phyloP scores from a whole-genome alignment of 1,140 invertebrate species.

The Apolygus lucorum region DNA sequence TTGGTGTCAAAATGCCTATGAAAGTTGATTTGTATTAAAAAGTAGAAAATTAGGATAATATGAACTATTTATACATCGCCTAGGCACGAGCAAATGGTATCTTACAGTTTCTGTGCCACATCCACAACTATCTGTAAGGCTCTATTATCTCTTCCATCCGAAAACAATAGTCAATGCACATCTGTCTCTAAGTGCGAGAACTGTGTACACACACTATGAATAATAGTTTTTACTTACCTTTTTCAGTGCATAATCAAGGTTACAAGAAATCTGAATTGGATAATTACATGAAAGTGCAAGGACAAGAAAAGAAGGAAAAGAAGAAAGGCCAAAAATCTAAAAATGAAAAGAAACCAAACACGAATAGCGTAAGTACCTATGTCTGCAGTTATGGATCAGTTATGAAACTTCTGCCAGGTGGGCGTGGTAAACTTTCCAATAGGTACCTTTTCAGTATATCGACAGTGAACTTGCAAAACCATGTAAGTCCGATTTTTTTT shows the following conservation, averaged over 20 bases:
- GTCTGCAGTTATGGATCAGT: constrained; percentile 36
- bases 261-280: constrained; percentile 31
- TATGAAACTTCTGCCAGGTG: too few relatives aligned
- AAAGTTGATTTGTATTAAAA: too few relatives aligned
- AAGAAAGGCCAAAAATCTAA: constrained; percentile 20
- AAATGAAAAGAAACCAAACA: constrained; percentile 14
- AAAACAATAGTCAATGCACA: background rate
- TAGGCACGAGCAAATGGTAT: too few relatives aligned
- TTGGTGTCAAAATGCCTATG: too few relatives aligned
- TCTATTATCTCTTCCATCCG: background rate
- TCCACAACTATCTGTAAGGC: background rate
- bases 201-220: background rate
- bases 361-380: constrained; percentile 32
- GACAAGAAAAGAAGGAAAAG: constrained; percentile 30
- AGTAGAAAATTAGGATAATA: too few relatives aligned
- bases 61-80: background rate
- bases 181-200: background rate
- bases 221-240: background rate
- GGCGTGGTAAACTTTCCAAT: too few relatives aligned
- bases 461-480: background rate
- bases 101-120: background rate
- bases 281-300: constrained; percentile 28
- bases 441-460: too few relatives aligned
- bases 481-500: too few relatives aligned
- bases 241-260: constrained; percentile 18